These are phyloP conservation scores for Oryzias curvinotus DNA, from an alignment of 2,113 vertebrate genomes.

Conservation along the genomic window DNA sequence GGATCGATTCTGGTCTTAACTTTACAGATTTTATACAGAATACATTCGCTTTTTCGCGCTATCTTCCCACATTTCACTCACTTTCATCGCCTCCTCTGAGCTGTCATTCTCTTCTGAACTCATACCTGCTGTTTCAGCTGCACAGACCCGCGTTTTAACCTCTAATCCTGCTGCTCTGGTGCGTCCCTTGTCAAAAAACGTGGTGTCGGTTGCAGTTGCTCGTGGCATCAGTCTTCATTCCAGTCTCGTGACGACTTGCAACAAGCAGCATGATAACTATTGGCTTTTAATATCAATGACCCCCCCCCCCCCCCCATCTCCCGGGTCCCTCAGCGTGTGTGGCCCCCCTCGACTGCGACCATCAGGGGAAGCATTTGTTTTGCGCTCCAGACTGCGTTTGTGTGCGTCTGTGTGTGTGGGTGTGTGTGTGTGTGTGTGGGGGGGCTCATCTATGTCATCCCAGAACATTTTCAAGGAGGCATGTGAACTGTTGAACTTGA, in stretches of 20 bases:
- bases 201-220: conserved; percentile 64
- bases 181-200: conserved; percentile 13
- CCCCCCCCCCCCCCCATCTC: conserved; percentile 47
- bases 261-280: conserved; percentile 58
- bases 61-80: no score
- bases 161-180: conserved; percentile 9
- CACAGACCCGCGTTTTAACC: conserved; percentile 6
- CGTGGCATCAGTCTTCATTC: conserved; percentile 42
- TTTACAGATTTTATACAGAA: no score
- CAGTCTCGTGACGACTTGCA: conserved; percentile 56
- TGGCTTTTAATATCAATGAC: conserved; percentile 67
- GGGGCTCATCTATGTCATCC: no score
- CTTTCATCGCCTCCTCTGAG: neutral
- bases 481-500: conserved; percentile 79
- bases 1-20: no score
- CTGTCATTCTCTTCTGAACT: neutral
- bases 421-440: conserved; percentile 36
- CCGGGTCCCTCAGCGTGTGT: conserved; percentile 74
- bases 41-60: no score
- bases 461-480: conserved; percentile 27
- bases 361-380: conserved; percentile 70
- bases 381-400: conserved; percentile 40
- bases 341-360: conserved; percentile 55
- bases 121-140: conserved; percentile 14
- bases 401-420: conserved; percentile 60